Conservation (phyloP, 2,797 vertebrate species). For the Danio choprae region DNA sequence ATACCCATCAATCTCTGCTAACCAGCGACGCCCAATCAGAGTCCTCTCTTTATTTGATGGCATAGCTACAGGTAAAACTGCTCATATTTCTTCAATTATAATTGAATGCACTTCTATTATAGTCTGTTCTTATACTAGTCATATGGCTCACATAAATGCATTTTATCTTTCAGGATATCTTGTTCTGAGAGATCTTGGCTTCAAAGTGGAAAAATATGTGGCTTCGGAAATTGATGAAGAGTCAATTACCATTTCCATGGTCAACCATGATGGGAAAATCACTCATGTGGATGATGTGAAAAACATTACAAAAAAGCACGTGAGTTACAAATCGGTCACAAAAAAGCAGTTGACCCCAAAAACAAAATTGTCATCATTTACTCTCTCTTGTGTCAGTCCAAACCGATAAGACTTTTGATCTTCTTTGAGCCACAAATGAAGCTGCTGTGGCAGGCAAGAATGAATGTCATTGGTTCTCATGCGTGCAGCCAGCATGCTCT, state of each 20-base stretch:
- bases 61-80: constrained; percentile 84
- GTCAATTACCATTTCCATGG: constrained; percentile 76
- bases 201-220: constrained; percentile 88
- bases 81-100: neutral
- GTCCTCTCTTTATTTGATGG: constrained; percentile 94
- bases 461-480: too few species aligned
- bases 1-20: constrained; percentile 87
- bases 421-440: too few species aligned
- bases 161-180: constrained; percentile 79
- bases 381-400: too few species aligned
- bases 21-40: constrained; percentile 81
- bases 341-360: too few species aligned
- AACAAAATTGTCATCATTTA: neutral
- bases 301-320: constrained; percentile 82
- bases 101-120: too few species aligned
- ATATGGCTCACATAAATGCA: neutral
- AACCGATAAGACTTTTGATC: too few species aligned
- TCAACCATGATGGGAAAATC: constrained; percentile 88
- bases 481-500: too few species aligned
- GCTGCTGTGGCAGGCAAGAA: too few species aligned
- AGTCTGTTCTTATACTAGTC: neutral
- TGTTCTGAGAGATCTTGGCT: constrained; percentile 90
- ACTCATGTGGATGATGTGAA: constrained; percentile 83
- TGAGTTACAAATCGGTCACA: constrained; percentile 59
- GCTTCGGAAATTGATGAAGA: constrained; percentile 92